These are phyloP conservation scores for Andrena camellia DNA, from an alignment of 2,888 invertebrate genomes.

Conservation along the genomic window DNA sequence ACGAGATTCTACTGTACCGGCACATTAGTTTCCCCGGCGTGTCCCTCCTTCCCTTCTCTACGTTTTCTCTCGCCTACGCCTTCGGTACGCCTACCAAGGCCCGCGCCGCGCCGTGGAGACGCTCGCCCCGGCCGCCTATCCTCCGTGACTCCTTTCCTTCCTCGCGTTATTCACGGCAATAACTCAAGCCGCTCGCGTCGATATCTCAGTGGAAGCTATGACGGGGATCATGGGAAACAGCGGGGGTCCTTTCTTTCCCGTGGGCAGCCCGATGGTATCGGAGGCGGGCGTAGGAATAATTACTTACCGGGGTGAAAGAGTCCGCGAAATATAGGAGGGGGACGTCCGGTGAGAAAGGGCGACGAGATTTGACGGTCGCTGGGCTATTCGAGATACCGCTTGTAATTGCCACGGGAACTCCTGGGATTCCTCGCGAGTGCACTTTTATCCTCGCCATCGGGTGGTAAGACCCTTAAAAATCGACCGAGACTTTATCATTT, in stretches of 20 bases:
- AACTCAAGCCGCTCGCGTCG: constrained; percentile 70
- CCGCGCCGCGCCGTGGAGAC: background rate
- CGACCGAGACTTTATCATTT: too few species aligned
- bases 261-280: constrained; percentile 32
- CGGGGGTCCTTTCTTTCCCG: constrained; percentile 40
- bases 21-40: constrained; percentile 67
- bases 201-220: constrained; percentile 69
- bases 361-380: too few species aligned
- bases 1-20: constrained; percentile 68
- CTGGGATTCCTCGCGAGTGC: background rate
- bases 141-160: constrained; percentile 43
- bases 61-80: constrained; percentile 74
- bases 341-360: background rate
- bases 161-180: constrained; percentile 58
- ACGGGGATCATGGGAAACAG: constrained; percentile 57
- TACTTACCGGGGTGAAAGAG: constrained; percentile 16
- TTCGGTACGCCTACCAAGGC: constrained; percentile 71
- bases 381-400: background rate
- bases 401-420: constrained; percentile 1
- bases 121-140: constrained; percentile 62
- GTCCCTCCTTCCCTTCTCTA: constrained; percentile 61
- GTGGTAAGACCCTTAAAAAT: too few species aligned
- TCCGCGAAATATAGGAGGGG: constrained; percentile 25
- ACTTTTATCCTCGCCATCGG: too few species aligned
- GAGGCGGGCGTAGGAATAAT: constrained; percentile 41